Conservation (phyloP, 2,797 vertebrate genomes). For the Poecilia gillii region DNA sequence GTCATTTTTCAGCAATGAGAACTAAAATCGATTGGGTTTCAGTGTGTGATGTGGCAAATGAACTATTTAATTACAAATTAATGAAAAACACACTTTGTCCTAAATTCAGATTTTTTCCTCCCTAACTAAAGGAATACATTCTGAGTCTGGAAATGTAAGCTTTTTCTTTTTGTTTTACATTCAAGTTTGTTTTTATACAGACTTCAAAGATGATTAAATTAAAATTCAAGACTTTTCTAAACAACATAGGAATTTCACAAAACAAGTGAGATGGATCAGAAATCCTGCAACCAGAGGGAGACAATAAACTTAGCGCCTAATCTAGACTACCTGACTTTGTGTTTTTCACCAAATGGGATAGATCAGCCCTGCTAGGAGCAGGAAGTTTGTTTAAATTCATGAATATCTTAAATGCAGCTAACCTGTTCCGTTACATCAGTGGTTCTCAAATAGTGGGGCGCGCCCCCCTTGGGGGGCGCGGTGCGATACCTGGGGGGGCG, state of each 20-base stretch:
- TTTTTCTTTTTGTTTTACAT: too few species aligned
- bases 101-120: too few species aligned
- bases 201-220: neutral
- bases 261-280: neutral
- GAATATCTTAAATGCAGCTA: neutral
- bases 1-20: too few species aligned
- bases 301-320: neutral
- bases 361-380: neutral
- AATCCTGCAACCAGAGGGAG: neutral
- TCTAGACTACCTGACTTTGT: neutral
- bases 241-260: neutral
- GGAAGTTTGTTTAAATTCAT: neutral
- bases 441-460: too few species aligned
- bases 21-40: too few species aligned
- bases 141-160: too few species aligned
- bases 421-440: neutral
- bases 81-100: too few species aligned
- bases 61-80: too few species aligned
- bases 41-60: too few species aligned
- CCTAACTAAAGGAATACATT: too few species aligned
- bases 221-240: neutral
- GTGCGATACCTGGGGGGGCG: too few species aligned
- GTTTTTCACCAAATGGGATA: neutral
- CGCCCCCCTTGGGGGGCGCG: too few species aligned
- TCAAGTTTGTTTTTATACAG: neutral